Base-by-base conservation (phyloP, 2,888 invertebrate genomes). In the Strigamia maritima region DNA sequence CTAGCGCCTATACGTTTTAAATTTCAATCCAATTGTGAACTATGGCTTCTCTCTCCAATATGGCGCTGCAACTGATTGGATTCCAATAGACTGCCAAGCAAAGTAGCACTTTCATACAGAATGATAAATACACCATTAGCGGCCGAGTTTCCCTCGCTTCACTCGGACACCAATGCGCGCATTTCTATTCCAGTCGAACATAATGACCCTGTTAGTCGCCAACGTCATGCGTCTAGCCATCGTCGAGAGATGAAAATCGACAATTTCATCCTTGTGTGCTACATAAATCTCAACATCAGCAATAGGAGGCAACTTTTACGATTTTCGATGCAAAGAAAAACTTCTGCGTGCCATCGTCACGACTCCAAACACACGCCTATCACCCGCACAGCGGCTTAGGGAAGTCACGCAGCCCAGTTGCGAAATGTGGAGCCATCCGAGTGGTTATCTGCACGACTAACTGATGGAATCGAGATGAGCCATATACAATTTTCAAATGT, bases 121-220 rank as follows among this genome's bases (percentile, higher is more conserved):
- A 65, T 65, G 65, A 65, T 65, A 65, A 65, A 65, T 65, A 65
- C 65, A 26, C 65, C 65, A 65, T 65, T 65, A 65, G 26, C 14
- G 22, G 65, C 65, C 60, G 60, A 60, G 60, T 60, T 60, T 60
- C 60, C 65, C 65, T 24, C 65, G 65, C 65, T 24, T 24, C 24
- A 16, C 65, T 65, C 16, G 65, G 24, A 65, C 65, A 26, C 65
- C 65, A 65, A 65, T 65, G 65, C 12, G 65, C 65, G 65, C 65
- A 65, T 65, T 65, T 65, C 65, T 65, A 65, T 65, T 65, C 65
- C 65, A 26, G 65, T 65, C 65, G 65, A 65, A 65, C 65, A 65
- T 65, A 65, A 65, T 65, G 65, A 65, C 65, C 65, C 65, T 65
- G 65, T 65, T 65, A 65, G 65, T 65, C 65, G 65, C 65, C 65